Evolutionary conservation across 2,888 invertebrate genomes (phyloP).

Genomic region (Papilio elwesi): DNA sequence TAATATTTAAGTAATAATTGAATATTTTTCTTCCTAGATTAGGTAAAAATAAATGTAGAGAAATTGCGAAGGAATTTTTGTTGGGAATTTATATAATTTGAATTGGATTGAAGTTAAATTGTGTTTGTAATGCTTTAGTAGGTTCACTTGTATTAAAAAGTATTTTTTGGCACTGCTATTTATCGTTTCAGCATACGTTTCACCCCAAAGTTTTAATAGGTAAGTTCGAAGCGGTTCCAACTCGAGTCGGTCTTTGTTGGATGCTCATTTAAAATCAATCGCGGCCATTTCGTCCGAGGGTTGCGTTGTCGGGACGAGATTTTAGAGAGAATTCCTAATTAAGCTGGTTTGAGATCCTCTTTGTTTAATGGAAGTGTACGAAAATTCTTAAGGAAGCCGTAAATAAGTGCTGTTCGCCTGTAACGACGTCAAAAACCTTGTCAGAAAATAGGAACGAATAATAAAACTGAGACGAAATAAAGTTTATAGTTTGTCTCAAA

Average conservation of each 20-base stretch:
- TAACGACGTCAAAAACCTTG: slow-evolving; percentile 63
- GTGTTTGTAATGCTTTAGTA: neutral
- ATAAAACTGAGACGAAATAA: slow-evolving; percentile 14
- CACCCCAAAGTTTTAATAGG: slow-evolving; percentile 68
- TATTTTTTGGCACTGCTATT: slow-evolving; percentile 41
- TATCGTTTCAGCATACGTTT: slow-evolving; percentile 51
- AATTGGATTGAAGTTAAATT: neutral
- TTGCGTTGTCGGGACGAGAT: slow-evolving; percentile 68
- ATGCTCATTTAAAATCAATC: slow-evolving; percentile 82
- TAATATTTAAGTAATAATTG: no score
- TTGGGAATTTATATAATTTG: no score
- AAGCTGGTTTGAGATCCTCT: slow-evolving; percentile 76
- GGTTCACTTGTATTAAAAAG: slow-evolving; percentile 43
- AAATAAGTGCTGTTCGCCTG: slow-evolving; percentile 64
- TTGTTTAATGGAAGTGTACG: slow-evolving; percentile 77
- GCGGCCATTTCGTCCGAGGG: slow-evolving; percentile 72
- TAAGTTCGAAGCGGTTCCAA: slow-evolving; percentile 61
- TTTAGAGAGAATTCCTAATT: slow-evolving; percentile 82
- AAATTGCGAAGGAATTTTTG: neutral
- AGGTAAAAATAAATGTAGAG: neutral
- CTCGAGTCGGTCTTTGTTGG: slow-evolving; percentile 68
- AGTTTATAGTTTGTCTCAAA: neutral
- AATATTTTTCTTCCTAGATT: neutral
- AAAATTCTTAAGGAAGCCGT: slow-evolving; percentile 66
- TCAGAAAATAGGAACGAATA: slow-evolving; percentile 36